Conservation (phyloP, 2,888 invertebrate genomes). For the Drosophila diplacantha region DNA sequence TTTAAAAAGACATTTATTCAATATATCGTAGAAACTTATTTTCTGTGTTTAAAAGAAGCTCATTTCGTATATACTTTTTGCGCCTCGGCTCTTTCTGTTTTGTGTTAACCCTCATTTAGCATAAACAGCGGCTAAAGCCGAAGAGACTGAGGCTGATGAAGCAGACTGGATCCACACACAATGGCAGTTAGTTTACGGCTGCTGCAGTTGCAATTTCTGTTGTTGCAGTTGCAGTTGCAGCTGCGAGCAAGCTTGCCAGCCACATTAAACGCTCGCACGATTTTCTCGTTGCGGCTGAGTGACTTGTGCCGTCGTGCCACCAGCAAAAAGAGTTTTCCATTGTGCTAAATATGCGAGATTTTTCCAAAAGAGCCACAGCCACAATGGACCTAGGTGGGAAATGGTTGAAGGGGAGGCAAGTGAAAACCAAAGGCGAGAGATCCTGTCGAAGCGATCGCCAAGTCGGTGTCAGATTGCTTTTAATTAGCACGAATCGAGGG, state of each 20-base stretch:
- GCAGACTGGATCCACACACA: constrained; percentile 48
- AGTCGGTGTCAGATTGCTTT: constrained; percentile 11
- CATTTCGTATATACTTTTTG: constrained; percentile 25
- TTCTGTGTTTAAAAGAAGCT: neutral
- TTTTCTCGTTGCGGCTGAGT: constrained; percentile 73
- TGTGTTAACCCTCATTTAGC: constrained; percentile 69
- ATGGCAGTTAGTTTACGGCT: constrained; percentile 41
- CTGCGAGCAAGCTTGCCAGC: constrained; percentile 33
- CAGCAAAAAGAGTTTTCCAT: constrained; percentile 47
- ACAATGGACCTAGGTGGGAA: constrained; percentile 12
- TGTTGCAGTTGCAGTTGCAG: constrained; percentile 27
- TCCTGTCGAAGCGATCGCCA: constrained; percentile 15
- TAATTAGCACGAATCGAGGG: constrained; percentile 26
- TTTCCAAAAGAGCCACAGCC: constrained; percentile 29
- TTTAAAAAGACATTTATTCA: too few species aligned
- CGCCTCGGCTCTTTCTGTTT: constrained; percentile 44
- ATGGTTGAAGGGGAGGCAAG: neutral
- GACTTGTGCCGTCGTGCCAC: constrained; percentile 71
- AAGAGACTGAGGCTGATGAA: constrained; percentile 36
- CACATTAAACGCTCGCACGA: constrained; percentile 70
- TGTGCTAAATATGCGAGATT: constrained; percentile 46
- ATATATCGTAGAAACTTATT: neutral
- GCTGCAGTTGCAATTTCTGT: constrained; percentile 17
- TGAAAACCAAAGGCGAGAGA: constrained; percentile 5
- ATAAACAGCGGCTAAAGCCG: constrained; percentile 51